Base-by-base conservation (phyloP, 2,113 vertebrate species). In the Xiphophorus couchianus region DNA sequence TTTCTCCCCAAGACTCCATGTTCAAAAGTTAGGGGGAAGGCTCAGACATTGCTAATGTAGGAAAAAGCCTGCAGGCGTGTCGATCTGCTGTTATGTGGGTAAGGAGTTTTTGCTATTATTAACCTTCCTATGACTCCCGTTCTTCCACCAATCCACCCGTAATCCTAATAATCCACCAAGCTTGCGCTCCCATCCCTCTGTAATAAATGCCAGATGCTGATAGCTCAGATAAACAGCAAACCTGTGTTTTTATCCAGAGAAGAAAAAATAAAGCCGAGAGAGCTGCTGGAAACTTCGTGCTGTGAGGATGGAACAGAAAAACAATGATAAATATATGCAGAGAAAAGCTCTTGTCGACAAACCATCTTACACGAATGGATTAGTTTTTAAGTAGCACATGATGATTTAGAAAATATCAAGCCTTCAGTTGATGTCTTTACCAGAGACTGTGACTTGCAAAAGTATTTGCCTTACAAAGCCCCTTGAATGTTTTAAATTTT, bases 131-230 rank as follows among this genome's bases (percentile, higher is more conserved):
- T 63, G 89, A 86, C 85, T 91, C 86, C 87, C 37, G 81, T 84
- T 85, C 83, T 82, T 84, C 79, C 25, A 83, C 88, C 89, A 76
- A 88, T 90, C 89, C 85, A 81, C 61, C 76, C 81, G 83, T 92
- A 93, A 94, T 93, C 89, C 90, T 89, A 90, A 91, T 94, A 93
- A 94, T 93, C 93, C 85, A 73, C 51, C 25, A 58, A 83, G 85
- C 84, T 70, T 82, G 84, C 62, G 3, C 90, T 88, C 84, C 84
- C 87, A 89, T 90, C 87, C 84, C 84, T 87, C 84, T 69, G 64
- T 93, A 94, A 94, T 93, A 89, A 89, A 79, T 87, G 87, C 91
- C 93, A 94, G 93, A 94, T 94, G 93, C 85, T 78, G 93, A 93
- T 91, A 79, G 87, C 68, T 77, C 87, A 86, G 91, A 93, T 92